Evolutionary conservation across 2,797 vertebrate genomes (phyloP), one percentile per base, ranked within the genome.

Genomic region (Rhabdophis nuchalis): DNA sequence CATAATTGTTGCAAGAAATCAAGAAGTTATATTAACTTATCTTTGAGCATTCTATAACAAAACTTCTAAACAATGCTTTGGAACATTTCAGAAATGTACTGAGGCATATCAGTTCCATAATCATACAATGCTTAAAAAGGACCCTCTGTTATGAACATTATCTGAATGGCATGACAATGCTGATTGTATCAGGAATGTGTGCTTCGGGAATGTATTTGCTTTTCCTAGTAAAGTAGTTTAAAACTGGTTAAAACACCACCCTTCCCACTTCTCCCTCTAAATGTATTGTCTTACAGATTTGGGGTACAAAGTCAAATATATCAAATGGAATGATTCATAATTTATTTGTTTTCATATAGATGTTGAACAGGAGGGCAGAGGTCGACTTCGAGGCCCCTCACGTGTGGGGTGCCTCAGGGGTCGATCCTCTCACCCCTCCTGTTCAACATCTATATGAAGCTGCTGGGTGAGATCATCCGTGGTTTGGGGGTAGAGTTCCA

Each of bases 141-240:
- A 46, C 10, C 41, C 50, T 32, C 23, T 54, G 36, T 25, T 27
- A 54, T 77, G 72, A 77, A 77, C 72, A 94, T 64, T 1, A 25
- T 95, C 27, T 41, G 10, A 77, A 58, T 82, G 72, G 87, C 90
- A 68, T 89, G n/a, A 46, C 87, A 25, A 36, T 29, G 32, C 20
- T 6, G 32, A 1, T 29, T 64, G 41, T 0, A 53, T n/a, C 50
- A 11, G 72, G 72, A 11, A 23, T 77, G 72, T 77, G 36, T 46
- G 72, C 18, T 36, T 77, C 36, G 23, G 3, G 8, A 77, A 77
- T 10, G 18, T 41, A 36, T 77, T 77, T 77, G 32, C 68, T 77
- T 77, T 77, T 41, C 18, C 68, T 20, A 72, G 68, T 9, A 72
- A 72, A 16, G 13, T 8, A 41, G 36, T 41, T 23, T 23, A 77